These are phyloP conservation scores for Sycophila sp. DNA, from an alignment of 1,140 invertebrate species.

Conservation along the genomic window DNA sequence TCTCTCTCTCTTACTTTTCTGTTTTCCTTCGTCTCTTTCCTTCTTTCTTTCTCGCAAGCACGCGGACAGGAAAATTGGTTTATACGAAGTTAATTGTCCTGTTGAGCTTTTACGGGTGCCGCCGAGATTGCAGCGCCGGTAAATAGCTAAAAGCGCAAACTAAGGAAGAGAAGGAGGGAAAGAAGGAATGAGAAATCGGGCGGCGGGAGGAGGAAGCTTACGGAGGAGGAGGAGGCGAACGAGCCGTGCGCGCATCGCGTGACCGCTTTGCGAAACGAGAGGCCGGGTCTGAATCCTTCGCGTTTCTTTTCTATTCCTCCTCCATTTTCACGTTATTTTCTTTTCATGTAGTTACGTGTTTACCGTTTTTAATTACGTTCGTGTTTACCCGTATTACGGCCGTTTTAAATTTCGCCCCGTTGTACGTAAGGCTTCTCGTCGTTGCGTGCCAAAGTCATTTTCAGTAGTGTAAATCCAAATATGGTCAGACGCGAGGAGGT, in stretches of 20 bases:
- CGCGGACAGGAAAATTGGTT: too few relatives aligned
- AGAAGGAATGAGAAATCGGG: neutral
- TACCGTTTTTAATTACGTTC: too few relatives aligned
- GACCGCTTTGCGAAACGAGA: slow-evolving; percentile 14
- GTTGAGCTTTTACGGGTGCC: neutral
- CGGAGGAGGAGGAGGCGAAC: neutral
- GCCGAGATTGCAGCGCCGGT: neutral
- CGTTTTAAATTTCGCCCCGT: too few relatives aligned
- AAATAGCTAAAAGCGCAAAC: neutral
- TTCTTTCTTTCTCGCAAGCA: too few relatives aligned
- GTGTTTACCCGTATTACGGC: too few relatives aligned
- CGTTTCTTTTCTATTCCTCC: neutral
- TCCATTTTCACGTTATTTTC: neutral
- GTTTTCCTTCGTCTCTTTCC: too few relatives aligned
- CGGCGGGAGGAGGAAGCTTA: neutral
- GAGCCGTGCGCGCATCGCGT: slow-evolving; percentile 3
- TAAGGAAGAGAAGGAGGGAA: neutral
- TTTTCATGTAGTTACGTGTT: too few relatives aligned
- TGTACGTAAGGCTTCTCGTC: too few relatives aligned
- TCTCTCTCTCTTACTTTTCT: too few relatives aligned
- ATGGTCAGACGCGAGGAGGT: too few relatives aligned
- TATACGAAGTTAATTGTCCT: neutral
- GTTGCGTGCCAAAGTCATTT: too few relatives aligned
- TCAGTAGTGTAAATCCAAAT: too few relatives aligned
- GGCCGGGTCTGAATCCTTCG: neutral